Base-by-base conservation (phyloP, 2,113 vertebrate genomes). In the Sander lucioperca region DNA sequence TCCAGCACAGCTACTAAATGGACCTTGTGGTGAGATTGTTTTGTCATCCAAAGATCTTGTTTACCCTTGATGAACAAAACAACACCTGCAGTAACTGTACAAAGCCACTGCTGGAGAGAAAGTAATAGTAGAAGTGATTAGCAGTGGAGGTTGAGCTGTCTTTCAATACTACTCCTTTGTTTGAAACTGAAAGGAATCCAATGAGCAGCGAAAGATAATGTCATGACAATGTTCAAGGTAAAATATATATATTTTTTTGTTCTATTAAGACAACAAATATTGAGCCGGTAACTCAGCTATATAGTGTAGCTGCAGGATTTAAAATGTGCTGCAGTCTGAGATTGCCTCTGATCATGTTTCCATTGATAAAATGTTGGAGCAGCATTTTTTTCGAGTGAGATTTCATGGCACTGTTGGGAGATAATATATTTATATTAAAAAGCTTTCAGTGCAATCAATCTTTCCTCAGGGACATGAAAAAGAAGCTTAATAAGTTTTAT, bases 401-500 rank as follows among this genome's bases (percentile, higher is more conserved):
- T 93, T 92, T 90, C 90, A 92, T 93, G 92, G 91, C 89, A 89
- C 89, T 84, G 80, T 80, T 72, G 76, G 86, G 92, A 92, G 84
- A 92, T 85, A 86, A 86, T 87, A 85, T 86, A 92, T 90, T 91
- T 80, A 88, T 90, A 92, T 92, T 90, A 90, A 93, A 88, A 91
- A 89, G 77, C 85, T 93, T 59, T 92, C 77, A 89, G 80, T 89
- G 90, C 80, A 94, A 93, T 93, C 91, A 89, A 93, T 93, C 89
- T 91, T 81, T 88, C 90, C 86, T 83, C 48, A 1, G 86, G 87
- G 89, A 91, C 69, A 48, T 80, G 74, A 90, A 88, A 78, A 86
- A 82, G 74, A 88, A 81, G 82, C 83, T 74, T 76, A 86, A 88
- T 91, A 87, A 78, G 70, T 87, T 86, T 91, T 86, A 86, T 88